Base-by-base conservation (phyloP, 2,113 vertebrate genomes). In the Bujurquina vittata region DNA sequence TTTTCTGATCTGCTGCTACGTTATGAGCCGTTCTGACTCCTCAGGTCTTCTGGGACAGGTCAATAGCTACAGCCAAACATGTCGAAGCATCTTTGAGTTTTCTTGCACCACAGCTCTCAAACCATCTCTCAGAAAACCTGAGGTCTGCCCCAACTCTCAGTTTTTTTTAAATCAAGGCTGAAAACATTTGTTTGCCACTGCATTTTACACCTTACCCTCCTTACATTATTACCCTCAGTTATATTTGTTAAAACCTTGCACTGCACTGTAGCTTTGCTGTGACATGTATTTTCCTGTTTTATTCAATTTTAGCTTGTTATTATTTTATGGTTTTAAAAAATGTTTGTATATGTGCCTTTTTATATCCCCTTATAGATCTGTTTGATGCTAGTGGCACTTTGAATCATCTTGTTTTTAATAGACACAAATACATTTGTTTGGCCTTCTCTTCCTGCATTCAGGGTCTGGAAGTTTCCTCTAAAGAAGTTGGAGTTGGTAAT, bases 391-490 rank as follows among this genome's bases (percentile, higher is more conserved):
- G 33, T 67, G 10, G 43, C 59, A 69, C 3, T 59, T 63, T 83
- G 23, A 57, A 55, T 52, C 22, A 11, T 9, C 22, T 59, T 80
- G 1, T 72, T 80, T 17, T 55, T 69, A 10, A 77, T 58, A 9
- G 15, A 18, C 35, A n/a, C 49, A 60, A 77, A 63, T 22, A 23
- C 65, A 40, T 23, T 75, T 37, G 4, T 5, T 35, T 79, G 17
- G 54, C 49, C 40, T 83, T 75, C 29, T 91, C 9, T 90, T 17
- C 56, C 46, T 88, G 11, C 73, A 59, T 49, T 57, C 84, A 96
- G 96, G 96, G 96, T 91, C 90, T 96, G 76, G 96, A 96, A 82
- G 94, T 96, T 63, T 96, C 95, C 35, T 95, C 95, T 69, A 96
- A 95, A 83, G 95, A 95, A 61, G 93, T 95, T 63, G 88, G 93